These are phyloP conservation scores for Corvus moneduloides DNA, from an alignment of 2,113 vertebrate genomes.

Conservation along the genomic window DNA sequence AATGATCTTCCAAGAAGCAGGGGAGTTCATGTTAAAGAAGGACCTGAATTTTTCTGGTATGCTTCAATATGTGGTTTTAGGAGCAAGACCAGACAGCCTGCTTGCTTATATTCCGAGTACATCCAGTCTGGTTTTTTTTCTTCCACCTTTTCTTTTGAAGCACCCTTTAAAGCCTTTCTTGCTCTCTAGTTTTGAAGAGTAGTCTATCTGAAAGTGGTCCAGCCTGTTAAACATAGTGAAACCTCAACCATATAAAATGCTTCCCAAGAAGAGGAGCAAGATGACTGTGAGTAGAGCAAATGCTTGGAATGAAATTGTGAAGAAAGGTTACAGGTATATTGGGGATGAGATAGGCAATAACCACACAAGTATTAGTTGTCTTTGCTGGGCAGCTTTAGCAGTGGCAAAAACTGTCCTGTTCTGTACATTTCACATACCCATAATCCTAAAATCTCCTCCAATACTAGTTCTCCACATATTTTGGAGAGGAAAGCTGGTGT, in stretches of 20 bases:
- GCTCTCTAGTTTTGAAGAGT: neutral
- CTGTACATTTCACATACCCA: neutral
- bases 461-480: neutral
- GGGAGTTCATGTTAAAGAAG: neutral
- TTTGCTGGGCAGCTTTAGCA: neutral
- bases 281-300: neutral
- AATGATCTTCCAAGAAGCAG: neutral
- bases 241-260: neutral
- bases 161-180: neutral
- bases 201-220: neutral
- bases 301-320: neutral
- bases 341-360: neutral
- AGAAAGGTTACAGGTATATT: neutral
- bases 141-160: neutral
- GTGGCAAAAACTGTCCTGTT: neutral
- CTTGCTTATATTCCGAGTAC: neutral
- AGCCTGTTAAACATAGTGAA: neutral
- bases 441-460: neutral
- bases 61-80: neutral
- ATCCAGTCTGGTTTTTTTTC: neutral
- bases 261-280: neutral
- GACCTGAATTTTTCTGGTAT: neutral
- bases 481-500: neutral
- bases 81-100: neutral
- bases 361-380: accelerated